Evolutionary conservation across 2,113 vertebrate genomes (phyloP).

Genomic region (Myrmecobius fasciatus): DNA sequence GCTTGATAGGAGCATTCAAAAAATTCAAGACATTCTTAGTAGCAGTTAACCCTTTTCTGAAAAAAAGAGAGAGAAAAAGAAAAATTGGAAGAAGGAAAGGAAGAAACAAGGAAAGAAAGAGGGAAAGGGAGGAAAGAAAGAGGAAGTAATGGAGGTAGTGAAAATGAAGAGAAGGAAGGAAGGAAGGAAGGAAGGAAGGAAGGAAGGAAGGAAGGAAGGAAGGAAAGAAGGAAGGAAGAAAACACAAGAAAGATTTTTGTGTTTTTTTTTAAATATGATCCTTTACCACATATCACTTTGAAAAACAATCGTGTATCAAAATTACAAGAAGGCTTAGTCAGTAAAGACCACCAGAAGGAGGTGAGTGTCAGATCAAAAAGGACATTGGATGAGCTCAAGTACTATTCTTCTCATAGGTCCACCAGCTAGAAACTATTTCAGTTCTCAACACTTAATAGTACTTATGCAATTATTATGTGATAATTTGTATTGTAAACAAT

Average conservation of each 20-base stretch:
- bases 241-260: background rate
- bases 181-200: background rate
- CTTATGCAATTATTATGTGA: background rate
- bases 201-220: background rate
- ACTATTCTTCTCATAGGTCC: background rate
- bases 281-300: background rate
- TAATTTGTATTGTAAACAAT: background rate
- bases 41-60: background rate
- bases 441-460: background rate
- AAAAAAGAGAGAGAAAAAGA: background rate
- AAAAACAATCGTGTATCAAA: background rate
- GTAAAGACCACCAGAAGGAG: background rate
- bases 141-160: too few relatives aligned
- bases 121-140: background rate
- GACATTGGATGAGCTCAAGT: background rate
- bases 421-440: background rate
- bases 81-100: background rate
- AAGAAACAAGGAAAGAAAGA: background rate
- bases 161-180: background rate
- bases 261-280: background rate
- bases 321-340: background rate
- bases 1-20: background rate
- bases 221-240: background rate
- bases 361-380: background rate
- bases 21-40: background rate